Base-by-base conservation (phyloP, 1,140 invertebrate genomes). In the Bemisia tabaci region DNA sequence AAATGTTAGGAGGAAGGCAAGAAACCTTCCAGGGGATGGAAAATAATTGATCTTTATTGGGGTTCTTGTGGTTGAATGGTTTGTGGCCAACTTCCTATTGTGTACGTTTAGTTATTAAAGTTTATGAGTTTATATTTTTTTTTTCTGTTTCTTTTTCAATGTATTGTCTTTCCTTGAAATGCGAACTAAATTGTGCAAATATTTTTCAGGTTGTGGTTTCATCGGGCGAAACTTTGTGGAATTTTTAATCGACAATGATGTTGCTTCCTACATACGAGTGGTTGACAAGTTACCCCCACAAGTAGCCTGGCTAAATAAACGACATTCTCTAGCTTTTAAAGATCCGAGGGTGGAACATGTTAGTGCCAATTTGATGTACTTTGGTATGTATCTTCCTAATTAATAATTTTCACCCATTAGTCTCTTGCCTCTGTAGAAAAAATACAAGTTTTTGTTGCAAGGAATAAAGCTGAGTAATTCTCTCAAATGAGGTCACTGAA, bases 211-310 rank as follows among this genome's bases (percentile, higher is more conserved):
- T 76, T 93, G 90, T 81, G 93, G 92, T 71, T 95, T 95, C 77
- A 90, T 95, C 75, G 92, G 92, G 66, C 85, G 92, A 72, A 90
- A 95, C 79, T 81, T 95, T 68, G 86, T 93, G 64, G 83, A 87
- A 67, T 90, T 90, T 78, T 81, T 95, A 71, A 78, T 94, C 70
- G 81, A 81, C 63, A 90, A 93, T 79, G 82, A 91, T 72, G 77
- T 92, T 70, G 86, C 86, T 48, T 86, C 85, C 69, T 80, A 82
- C 75, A 76, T 95, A 58, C 83, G 89, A 73, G 84, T 94, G 62
- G 89, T 92, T 67, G 93, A 96, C 79, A 96, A 95, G 81, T 92
- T 93, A 22, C 92, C 91, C 26, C 92, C 92, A 1, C 89, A 93
- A 77, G 88, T 91, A 72, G 92, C 91, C 2, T 96, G 92, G 87